These are phyloP conservation scores for Actenoides hombroni DNA, from an alignment of 2,113 vertebrate species.

Conservation along the genomic window DNA sequence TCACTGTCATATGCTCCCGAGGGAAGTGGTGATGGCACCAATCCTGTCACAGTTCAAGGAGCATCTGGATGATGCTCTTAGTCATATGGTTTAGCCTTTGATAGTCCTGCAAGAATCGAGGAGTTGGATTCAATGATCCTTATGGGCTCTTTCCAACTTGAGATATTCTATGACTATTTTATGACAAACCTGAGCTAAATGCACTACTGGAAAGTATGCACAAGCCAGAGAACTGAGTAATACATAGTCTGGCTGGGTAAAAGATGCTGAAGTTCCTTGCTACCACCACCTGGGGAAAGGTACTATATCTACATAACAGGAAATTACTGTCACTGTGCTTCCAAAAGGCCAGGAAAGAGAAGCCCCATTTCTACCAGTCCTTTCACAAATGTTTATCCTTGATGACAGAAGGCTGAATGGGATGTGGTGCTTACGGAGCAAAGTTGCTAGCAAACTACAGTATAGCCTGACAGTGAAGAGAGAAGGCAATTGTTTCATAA, in stretches of 20 bases:
- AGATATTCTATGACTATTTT: not conserved
- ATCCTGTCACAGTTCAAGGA: not conserved
- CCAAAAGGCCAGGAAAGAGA: not conserved
- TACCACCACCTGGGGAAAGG: not conserved
- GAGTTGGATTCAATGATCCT: not conserved
- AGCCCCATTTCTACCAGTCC: not conserved
- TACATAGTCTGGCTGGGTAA: not conserved
- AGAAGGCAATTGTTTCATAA: conserved; percentile 52
- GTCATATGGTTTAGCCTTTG: not conserved
- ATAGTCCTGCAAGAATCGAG: not conserved
- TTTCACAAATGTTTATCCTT: not conserved
- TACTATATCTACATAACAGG: not conserved
- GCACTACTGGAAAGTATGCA: not conserved
- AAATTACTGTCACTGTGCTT: not conserved
- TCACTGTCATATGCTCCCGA: not conserved
- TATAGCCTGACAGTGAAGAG: not conserved
- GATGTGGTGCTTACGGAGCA: not conserved
- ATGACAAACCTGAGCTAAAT: not conserved
- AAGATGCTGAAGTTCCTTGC: not conserved
- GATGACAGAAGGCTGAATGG: not conserved
- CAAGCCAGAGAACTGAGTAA: not conserved
- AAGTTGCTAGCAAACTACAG: not conserved
- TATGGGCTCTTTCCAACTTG: not conserved
- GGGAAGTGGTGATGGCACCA: not conserved
- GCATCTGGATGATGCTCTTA: not conserved